Evolutionary conservation across 2,113 vertebrate species (phyloP), one percentile per base, ranked within the genome.

Genomic region (Butorides virescens): DNA sequence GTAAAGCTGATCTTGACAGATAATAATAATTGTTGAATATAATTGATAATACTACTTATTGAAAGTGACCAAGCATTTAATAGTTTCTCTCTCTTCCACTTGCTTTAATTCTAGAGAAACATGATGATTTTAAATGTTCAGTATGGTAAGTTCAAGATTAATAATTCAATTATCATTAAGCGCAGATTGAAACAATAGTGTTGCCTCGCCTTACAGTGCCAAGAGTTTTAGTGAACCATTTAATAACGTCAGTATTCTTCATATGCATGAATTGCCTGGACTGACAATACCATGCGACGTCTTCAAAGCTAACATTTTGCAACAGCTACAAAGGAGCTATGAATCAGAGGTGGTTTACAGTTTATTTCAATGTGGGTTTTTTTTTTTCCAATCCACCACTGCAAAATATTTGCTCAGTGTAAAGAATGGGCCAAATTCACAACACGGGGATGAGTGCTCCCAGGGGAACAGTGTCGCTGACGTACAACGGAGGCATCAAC

Each of bases 81-180:
- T 81, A 86, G 74, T 92, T 95, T 96, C 82, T 96, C 80, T 95
- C 89, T 95, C 77, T 97, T 88, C 87, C 79, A 88, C 82, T 94
- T 75, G n/a, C 49, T 95, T 92, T 80, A 97, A 95, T 74, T 96
- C 37, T 81, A 89, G 49, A 80, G 94, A 97, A 98, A 95, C 84
- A 96, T 32, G 86, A 72, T 90, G 37, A 96, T 94, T 97, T 76
- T 74, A 96, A 97, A 88, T 94, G 83, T 84, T 92, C 95, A 59
- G 32, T 86, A 86, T 93, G 66, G 82, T 97, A 94, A 84, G 30
- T 93, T 97, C 90, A 97, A 93, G 88, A 95, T 96, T 97, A 96
- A 96, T 95, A 97, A 97, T 94, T 97, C 92, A 97, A 92, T 97
- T 97, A 97, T 95, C 95, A 97, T 97, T 96, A 97, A 97, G 93